phyloP scores from a whole-genome alignment of 2,888 invertebrate species.

The Osmoderma eremita region DNA sequence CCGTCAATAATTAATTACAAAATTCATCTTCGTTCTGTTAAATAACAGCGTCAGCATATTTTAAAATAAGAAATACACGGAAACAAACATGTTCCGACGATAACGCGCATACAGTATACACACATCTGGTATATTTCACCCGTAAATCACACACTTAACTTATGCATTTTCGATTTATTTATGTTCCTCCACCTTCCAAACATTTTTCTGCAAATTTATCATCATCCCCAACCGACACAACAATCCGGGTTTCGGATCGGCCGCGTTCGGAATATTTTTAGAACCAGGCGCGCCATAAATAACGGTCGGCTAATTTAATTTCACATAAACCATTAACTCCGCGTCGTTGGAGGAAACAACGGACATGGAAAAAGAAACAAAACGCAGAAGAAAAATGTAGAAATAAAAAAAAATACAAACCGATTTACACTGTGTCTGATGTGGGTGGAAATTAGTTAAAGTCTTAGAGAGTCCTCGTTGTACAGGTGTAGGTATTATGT shows the following conservation, averaged over 20 bases:
- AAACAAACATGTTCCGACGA: too few relatives aligned
- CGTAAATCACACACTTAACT: too few relatives aligned
- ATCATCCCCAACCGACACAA: background rate
- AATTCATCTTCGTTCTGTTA: too few relatives aligned
- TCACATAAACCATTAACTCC: constrained; percentile 31
- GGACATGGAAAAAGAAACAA: background rate
- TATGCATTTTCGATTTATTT: constrained; percentile 7
- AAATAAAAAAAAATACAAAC: constrained; percentile 6
- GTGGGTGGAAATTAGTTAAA: constrained; percentile 39
- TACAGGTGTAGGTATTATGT: constrained; percentile 22
- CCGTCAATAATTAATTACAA: too few relatives aligned
- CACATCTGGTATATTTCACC: constrained; percentile 13
- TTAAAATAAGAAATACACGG: too few relatives aligned
- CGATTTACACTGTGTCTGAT: constrained; percentile 22
- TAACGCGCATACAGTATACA: too few relatives aligned
- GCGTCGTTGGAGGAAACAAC: constrained; percentile 14
- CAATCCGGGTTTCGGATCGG: constrained; percentile 1
- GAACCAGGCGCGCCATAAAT: constrained; percentile 16
- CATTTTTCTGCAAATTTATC: constrained; percentile 13
- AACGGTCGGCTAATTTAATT: constrained; percentile 30
- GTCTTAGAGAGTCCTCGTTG: constrained; percentile 15
- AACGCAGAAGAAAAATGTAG: constrained; percentile 2
- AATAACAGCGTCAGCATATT: too few relatives aligned
- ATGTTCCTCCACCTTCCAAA: constrained; percentile 2
- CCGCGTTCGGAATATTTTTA: constrained; percentile 27